Evolutionary conservation across 2,797 vertebrate species (phyloP).

Genomic region (Aeoliscus strigatus): DNA sequence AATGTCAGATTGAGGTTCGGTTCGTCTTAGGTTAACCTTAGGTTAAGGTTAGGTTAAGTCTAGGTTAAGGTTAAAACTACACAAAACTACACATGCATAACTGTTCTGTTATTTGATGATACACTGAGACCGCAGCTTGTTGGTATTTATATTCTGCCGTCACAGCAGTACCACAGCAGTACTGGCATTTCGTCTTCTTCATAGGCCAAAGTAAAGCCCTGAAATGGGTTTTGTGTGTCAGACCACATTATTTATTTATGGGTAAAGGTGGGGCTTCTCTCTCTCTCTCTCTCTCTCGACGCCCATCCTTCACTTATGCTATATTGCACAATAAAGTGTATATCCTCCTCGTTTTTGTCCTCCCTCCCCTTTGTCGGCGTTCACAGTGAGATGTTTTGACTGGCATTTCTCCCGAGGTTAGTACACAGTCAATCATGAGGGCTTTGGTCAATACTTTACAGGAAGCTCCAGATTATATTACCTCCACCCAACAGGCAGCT

Average conservation of each 20-base stretch:
- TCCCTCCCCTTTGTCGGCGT: conserved; percentile 45
- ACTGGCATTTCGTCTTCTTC: too few species aligned
- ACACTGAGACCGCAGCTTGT: too few species aligned
- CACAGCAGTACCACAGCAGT: too few species aligned
- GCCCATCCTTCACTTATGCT: conserved; percentile 32
- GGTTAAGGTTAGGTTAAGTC: too few species aligned
- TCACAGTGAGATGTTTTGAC: conserved; percentile 61
- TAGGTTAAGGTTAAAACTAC: too few species aligned
- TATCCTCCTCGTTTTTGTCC: conserved; percentile 47
- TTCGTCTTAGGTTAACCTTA: too few species aligned
- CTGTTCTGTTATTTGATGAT: too few species aligned
- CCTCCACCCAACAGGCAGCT: conserved; percentile 59
- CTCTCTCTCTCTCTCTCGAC: too few species aligned
- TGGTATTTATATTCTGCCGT: too few species aligned
- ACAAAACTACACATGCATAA: too few species aligned
- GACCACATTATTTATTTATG: conserved; percentile 41
- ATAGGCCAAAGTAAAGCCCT: too few species aligned
- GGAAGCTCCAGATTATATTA: conserved; percentile 58
- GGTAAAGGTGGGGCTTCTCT: conserved; percentile 48
- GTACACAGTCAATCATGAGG: conserved; percentile 57
- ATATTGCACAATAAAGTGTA: conserved; percentile 47
- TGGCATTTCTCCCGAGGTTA: conserved; percentile 59
- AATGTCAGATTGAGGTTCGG: too few species aligned
- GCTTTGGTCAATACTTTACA: conserved; percentile 49
- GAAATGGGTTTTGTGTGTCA: conserved; percentile 39